Evolutionary conservation across 2,888 invertebrate genomes (phyloP).

Genomic region (Meandrusa payeni): DNA sequence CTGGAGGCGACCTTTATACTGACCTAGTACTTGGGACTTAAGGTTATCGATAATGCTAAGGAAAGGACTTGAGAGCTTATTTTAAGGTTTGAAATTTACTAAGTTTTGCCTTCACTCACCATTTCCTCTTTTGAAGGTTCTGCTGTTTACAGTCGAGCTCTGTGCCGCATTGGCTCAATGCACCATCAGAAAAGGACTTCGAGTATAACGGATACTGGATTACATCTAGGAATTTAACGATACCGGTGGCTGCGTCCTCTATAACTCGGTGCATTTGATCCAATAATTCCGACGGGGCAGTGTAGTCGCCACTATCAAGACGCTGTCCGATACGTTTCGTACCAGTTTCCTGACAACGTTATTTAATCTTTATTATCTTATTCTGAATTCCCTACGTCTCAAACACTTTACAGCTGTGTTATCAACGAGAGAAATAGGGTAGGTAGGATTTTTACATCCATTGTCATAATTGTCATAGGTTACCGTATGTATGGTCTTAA

Average conservation of each 20-base stretch:
- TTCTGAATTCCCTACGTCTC: no score
- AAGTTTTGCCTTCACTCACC: conserved; percentile 36
- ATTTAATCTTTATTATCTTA: no score
- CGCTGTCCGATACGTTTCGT: conserved; percentile 41
- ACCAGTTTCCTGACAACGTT: conserved; percentile 40
- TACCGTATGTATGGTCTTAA: no score
- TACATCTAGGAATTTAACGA: conserved; percentile 49
- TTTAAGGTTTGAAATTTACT: no score
- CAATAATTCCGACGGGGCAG: conserved; percentile 36
- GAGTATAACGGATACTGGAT: conserved; percentile 32
- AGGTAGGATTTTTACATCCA: no score
- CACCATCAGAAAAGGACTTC: conserved; percentile 28
- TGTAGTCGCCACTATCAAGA: conserved; percentile 38
- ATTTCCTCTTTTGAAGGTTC: conserved; percentile 53
- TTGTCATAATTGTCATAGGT: no score
- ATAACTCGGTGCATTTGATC: conserved; percentile 42
- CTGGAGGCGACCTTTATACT: no score
- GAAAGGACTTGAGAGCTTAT: no score
- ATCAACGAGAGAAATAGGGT: no score
- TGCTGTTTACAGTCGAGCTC: conserved; percentile 55
- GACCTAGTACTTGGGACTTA: no score
- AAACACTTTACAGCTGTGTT: no score
- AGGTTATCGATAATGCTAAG: no score
- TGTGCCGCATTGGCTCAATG: conserved; percentile 37
- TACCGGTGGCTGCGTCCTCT: conserved; percentile 41